phyloP scores from a whole-genome alignment of 2,888 invertebrate genomes.

The Crossocerus cetratus region DNA sequence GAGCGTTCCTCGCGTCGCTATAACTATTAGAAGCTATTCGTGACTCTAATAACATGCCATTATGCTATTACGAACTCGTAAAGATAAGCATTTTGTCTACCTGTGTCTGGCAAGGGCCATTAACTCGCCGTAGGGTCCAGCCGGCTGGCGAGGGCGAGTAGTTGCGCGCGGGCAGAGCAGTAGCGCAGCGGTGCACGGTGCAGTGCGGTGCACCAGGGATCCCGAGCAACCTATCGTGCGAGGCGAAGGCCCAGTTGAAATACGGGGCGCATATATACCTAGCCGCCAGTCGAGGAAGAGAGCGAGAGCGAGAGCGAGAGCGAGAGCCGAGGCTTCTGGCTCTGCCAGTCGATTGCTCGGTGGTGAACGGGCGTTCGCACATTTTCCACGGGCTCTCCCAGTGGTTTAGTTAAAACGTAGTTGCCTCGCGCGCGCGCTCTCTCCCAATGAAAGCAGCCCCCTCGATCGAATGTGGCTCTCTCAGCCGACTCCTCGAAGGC shows the following conservation, averaged over 20 bases:
- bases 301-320: no score
- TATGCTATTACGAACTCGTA: slow-evolving; percentile 48
- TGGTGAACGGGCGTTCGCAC: slow-evolving; percentile 2
- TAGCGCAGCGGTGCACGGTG: no score
- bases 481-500: slow-evolving; percentile 42
- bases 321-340: not conserved
- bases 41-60: slow-evolving; percentile 45
- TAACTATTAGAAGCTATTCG: slow-evolving; percentile 49
- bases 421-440: slow-evolving; percentile 1
- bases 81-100: slow-evolving; percentile 48
- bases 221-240: no score
- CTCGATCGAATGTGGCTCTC: slow-evolving; percentile 52
- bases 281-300: no score
- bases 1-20: slow-evolving; percentile 21
- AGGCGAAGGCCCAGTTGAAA: not conserved
- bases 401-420: slow-evolving; percentile 16
- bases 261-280: not conserved
- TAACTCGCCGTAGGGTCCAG: not conserved
- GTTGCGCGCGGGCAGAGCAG: no score
- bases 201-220: no score
- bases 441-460: slow-evolving; percentile 31
- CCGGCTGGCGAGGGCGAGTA: not conserved
- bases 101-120: slow-evolving; percentile 8
- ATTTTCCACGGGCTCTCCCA: not conserved
- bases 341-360: not conserved